Evolutionary conservation across 2,797 vertebrate genomes (phyloP).

Genomic region (Catamblyrhynchus diadema): DNA sequence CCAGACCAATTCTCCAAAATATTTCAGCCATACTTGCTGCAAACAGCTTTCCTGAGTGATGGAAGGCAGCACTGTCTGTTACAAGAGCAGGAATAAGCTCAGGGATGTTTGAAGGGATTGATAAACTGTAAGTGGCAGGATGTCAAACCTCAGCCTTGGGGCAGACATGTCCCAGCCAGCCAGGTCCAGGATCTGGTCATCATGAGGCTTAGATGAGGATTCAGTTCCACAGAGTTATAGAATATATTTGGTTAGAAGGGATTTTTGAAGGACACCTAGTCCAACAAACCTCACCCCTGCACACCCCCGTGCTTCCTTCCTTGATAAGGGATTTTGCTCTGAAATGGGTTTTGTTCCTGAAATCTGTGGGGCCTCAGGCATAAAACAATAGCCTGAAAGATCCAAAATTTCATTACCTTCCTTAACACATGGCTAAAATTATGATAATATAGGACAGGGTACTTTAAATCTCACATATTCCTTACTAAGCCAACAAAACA

Average conservation of each 20-base stretch:
- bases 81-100: background rate
- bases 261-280: background rate
- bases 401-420: background rate
- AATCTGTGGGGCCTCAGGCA: background rate
- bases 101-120: background rate
- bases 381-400: background rate
- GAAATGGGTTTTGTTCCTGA: background rate
- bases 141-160: background rate
- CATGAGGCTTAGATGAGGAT: background rate
- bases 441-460: background rate
- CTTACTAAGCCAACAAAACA: background rate
- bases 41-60: background rate
- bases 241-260: background rate
- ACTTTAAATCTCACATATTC: background rate
- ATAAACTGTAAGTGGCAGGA: background rate
- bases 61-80: background rate
- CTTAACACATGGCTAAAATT: background rate
- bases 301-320: fast-evolving
- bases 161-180: background rate
- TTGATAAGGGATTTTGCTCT: background rate
- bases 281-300: fast-evolving
- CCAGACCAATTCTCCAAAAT: background rate
- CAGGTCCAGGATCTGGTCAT: background rate
- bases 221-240: background rate
- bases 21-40: background rate